A percentile compares a stretch with the other conserved stretches of the same genome.
phyloP scores from a whole-genome alignment of 2,888 invertebrate species.

The Chirona hameri region DNA sequence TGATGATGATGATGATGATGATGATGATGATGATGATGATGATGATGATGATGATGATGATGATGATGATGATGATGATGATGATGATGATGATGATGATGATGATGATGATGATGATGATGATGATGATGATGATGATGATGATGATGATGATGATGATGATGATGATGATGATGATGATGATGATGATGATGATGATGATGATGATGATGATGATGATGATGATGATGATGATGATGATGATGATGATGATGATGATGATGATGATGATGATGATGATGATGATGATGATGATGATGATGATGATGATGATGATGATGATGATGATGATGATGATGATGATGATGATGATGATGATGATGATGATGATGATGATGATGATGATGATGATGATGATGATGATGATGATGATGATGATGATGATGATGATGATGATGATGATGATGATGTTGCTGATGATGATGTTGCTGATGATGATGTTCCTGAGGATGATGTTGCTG shows the following conservation, averaged over 20 bases:
- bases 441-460: no score
- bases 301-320: conserved; percentile 22
- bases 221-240: conserved; percentile 22
- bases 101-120: no score
- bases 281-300: conserved; percentile 22
- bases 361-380: conserved; percentile 22
- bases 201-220: conserved; percentile 22
- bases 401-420: conserved; percentile 22
- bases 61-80: no score
- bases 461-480: no score
- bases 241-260: conserved; percentile 22
- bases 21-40: conserved; percentile 29
- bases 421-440: no score
- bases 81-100: no score
- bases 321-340: conserved; percentile 22
- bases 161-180: neutral
- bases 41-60: conserved; percentile 6
- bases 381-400: conserved; percentile 22
- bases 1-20: conserved; percentile 30
- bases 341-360: conserved; percentile 22
- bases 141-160: conserved; percentile 3
- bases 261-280: conserved; percentile 22
- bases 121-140: no score
- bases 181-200: conserved; percentile 7
- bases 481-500: no score